Percentiles rank a stretch among this genome's conserved stretches.
These are phyloP conservation scores for Strigamia transsilvanica DNA, from an alignment of 2,888 invertebrate species.

Conservation along the genomic window DNA sequence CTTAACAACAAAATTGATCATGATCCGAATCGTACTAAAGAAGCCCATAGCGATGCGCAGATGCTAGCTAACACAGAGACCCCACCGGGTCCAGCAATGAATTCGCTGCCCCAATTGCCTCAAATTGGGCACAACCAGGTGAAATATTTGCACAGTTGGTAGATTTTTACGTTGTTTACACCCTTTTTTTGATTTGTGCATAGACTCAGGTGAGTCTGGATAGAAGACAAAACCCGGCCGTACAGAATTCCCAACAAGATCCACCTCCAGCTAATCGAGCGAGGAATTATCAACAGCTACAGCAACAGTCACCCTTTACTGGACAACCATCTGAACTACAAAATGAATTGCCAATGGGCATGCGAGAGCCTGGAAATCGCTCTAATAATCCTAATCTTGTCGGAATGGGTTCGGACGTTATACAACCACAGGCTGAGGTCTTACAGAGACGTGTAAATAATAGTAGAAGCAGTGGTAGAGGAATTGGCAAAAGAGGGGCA, in stretches of 20 bases:
- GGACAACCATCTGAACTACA: constrained; percentile 48
- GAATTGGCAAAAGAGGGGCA: neutral
- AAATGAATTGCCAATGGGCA: constrained; percentile 57
- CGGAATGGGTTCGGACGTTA: constrained; percentile 5
- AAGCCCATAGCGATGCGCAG: constrained; percentile 64
- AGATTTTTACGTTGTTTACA: neutral
- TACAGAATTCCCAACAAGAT: constrained; percentile 20
- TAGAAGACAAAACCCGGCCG: neutral
- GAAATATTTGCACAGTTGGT: neutral
- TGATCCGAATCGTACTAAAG: neutral
- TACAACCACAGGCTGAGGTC: neutral
- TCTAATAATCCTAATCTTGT: neutral
- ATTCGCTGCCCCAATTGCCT: constrained; percentile 53
- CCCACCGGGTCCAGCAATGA: constrained; percentile 61
- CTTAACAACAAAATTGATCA: constrained; percentile 56
- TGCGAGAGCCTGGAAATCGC: constrained; percentile 58
- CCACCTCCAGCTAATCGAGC: constrained; percentile 55
- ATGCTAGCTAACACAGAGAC: constrained; percentile 88
- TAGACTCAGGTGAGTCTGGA: constrained; percentile 1
- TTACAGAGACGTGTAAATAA: neutral
- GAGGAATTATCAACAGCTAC: constrained; percentile 53
- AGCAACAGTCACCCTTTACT: constrained; percentile 55
- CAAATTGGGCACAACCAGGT: constrained; percentile 29
- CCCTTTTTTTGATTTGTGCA: neutral
- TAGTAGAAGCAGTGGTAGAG: neutral